Evolutionary conservation across 2,888 invertebrate species (phyloP).

Genomic region (Drosophila macrothrix): DNA sequence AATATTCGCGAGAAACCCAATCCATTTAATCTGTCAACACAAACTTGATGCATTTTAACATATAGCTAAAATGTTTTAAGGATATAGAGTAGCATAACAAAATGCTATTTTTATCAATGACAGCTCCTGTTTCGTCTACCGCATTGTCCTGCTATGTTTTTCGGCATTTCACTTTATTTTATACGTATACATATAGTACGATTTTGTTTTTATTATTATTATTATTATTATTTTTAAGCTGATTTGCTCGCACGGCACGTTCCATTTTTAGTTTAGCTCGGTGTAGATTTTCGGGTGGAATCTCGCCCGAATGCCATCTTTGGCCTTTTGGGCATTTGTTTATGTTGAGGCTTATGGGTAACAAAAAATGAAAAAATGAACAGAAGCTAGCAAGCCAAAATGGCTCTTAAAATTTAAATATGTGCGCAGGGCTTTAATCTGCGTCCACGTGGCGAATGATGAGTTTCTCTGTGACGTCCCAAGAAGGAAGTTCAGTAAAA

Average conservation of each 20-base stretch:
- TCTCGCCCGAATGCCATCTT: slow-evolving; percentile 27
- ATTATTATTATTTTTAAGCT: slow-evolving; percentile 64
- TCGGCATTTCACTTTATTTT: slow-evolving; percentile 47
- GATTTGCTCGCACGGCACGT: slow-evolving; percentile 76
- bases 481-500: not conserved
- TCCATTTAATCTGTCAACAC: not conserved
- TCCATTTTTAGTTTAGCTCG: slow-evolving; percentile 58
- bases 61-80: not conserved
- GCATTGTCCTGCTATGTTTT: slow-evolving; percentile 34
- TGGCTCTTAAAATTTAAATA: slow-evolving; percentile 68
- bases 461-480: slow-evolving; percentile 42
- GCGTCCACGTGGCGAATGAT: slow-evolving; percentile 57
- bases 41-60: not conserved
- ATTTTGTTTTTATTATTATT: slow-evolving; percentile 31
- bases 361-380: slow-evolving; percentile 33
- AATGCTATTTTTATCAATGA: slow-evolving; percentile 42
- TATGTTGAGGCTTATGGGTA: slow-evolving; percentile 74
- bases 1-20: not conserved
- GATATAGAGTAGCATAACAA: slow-evolving; percentile 22
- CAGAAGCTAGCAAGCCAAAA: slow-evolving; percentile 13
- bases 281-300: slow-evolving; percentile 43
- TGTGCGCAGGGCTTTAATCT: slow-evolving; percentile 34
- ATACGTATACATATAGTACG: slow-evolving; percentile 28
- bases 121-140: slow-evolving; percentile 33
- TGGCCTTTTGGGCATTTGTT: slow-evolving; percentile 73